Evolutionary conservation across 2,113 vertebrate genomes (phyloP), one percentile per base, ranked within the genome.

Genomic region (Xenopus borealis): DNA sequence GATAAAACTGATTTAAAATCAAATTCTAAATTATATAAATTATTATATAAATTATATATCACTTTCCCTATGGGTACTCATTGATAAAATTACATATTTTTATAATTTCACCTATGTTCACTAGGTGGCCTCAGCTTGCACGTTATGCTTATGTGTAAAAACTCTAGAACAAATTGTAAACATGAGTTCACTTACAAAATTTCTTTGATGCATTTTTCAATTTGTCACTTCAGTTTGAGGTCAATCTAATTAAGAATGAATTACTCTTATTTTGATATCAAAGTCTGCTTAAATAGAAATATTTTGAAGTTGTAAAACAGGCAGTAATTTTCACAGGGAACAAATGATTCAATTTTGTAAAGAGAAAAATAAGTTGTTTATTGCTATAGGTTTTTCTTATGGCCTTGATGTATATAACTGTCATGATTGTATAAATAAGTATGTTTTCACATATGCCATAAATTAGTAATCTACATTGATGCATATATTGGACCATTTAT

Each of bases 171-270:
- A 46, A 4, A 27, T 76, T 65, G 53, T 70, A 10, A 64, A 52
- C 69, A 70, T 76, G 7, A 76, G 47, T 70, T 76, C 46, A 64
- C 69, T 76, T 76, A 70, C 47, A 55, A 76, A 76, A 70, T 70
- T 23, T 58, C 74, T 76, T 76, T 76, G 66, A 76, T 76, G 63
- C 57, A 61, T 76, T 76, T 76, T 76, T 76, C 74, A 76, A 76
- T 76, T 76, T 76, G 74, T 63, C 30, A 76, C 74, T 64, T 76
- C 74, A 70, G 70, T 76, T 76, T 59, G 74, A 76, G 67, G 74
- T 76, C 74, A 76, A 70, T 76, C 74, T 70, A 30, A 69, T 2
- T 59, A 76, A 69, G 47, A 76, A 76, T 70, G 70, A 76, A 76
- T 76, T 76, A 76, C 74, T 70, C 74, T 47, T 19, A 76, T 67